These are phyloP conservation scores for Caenorhabditis angaria DNA, from an alignment of 2,888 invertebrate genomes.

Conservation along the genomic window DNA sequence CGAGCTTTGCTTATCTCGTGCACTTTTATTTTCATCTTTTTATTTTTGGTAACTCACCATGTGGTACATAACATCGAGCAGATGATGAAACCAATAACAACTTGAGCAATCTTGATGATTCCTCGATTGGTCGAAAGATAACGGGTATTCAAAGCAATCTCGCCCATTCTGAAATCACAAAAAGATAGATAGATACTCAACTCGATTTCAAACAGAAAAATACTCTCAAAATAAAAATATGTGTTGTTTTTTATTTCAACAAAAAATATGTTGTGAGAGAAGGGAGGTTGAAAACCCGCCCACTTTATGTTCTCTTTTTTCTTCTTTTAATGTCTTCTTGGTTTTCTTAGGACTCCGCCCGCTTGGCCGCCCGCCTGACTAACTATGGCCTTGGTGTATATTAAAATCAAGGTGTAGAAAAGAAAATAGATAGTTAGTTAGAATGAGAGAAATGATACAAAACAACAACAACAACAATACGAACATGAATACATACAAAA, in stretches of 20 bases:
- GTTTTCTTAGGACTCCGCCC: too few relatives aligned
- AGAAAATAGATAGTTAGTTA: slow-evolving; percentile 15
- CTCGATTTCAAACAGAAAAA: background rate
- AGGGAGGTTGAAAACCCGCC: too few relatives aligned
- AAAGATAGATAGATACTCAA: background rate
- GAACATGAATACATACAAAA: background rate
- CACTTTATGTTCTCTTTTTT: too few relatives aligned
- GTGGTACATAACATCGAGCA: slow-evolving; percentile 65
- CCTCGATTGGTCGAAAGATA: slow-evolving; percentile 63
- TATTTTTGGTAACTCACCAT: too few relatives aligned
- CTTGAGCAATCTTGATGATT: slow-evolving; percentile 60
- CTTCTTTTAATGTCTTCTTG: too few relatives aligned
- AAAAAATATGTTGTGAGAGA: too few relatives aligned
- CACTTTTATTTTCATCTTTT: too few relatives aligned
- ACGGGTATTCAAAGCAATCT: slow-evolving; percentile 58
- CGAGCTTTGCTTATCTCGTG: too few relatives aligned
- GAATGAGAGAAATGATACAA: slow-evolving; percentile 9
- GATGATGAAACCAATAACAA: slow-evolving; percentile 67
- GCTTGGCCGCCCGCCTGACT: too few relatives aligned
- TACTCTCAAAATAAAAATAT: background rate
- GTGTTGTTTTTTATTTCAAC: slow-evolving; percentile 1
- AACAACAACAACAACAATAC: background rate
- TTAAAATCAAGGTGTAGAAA: slow-evolving; percentile 7
- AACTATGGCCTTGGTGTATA: too few relatives aligned
- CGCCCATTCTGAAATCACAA: slow-evolving; percentile 46